Evolutionary conservation across 23 tunicate genomes (phyloP), one percentile per base, ranked within the genome.

Genomic region (Halocynthia aurantium): DNA sequence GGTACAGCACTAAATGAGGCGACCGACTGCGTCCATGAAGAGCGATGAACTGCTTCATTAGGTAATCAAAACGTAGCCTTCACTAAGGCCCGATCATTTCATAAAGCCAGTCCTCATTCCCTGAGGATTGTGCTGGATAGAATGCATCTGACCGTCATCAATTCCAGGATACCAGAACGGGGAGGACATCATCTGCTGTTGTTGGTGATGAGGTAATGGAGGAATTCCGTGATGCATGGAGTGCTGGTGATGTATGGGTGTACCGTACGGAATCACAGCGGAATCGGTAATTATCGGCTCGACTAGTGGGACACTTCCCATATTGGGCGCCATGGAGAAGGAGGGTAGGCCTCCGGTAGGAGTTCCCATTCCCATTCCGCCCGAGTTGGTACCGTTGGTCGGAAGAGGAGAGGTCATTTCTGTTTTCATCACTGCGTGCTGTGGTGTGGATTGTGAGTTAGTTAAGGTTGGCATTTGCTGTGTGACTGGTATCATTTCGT

Each of bases 351-450:
- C 69, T 58, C 76, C 82, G 73, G 75, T 84, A 0, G 58, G 75
- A 11, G 95, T 80, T 52, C 78, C 80, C 7, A 88, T 69, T 7
- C 80, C 85, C 31, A 78, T 19, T 61, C 80, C 81, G 13, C 86
- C 80, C 50, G 93, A 82, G 51, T 83, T 80, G 17, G 51, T 51
- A 9, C 85, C 82, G 64, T 76, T 80, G 22, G 71, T 62, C 54
- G 86, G 86, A 22, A 82, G 20, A 12, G 96, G 96, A 7, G 96
- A 89, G 15, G 96, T 84, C 78, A 89, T 61, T 75, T 89, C 96
- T 44, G 85, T 89, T 75, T 89, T 89, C 88, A 89, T 68, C 57
- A 53, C 82, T 17, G 60, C 51, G 50, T 81, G 76, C 21, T 54
- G 73, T 19, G 86, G 93, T 17, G 87, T 62, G 18, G 81, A 63